Conservation (phyloP, 2,797 vertebrate genomes). For the Crax fasciolata region DNA sequence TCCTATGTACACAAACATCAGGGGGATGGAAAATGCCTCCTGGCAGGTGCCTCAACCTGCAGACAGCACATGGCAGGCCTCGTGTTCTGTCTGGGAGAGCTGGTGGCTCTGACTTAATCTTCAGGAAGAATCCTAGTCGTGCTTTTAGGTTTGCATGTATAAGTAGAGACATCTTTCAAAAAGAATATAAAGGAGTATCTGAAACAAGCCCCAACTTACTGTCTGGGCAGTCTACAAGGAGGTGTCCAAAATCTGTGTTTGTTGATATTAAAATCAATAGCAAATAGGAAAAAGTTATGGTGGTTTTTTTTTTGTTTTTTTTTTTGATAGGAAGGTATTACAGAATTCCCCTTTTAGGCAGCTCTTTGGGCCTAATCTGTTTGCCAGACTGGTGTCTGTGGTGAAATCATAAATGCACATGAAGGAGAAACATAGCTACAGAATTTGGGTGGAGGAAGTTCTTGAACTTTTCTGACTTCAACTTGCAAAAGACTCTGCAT, state of each 20-base stretch:
- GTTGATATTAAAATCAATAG: neutral
- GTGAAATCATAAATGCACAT: neutral
- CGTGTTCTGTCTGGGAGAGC: neutral
- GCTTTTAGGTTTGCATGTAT: neutral
- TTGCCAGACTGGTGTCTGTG: neutral
- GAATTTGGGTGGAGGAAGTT: neutral
- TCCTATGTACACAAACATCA: neutral
- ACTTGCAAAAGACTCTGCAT: neutral
- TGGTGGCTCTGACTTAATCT: neutral
- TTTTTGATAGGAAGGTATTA: neutral
- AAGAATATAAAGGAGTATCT: neutral
- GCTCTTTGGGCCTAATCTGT: neutral
- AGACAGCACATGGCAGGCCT: neutral
- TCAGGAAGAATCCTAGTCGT: neutral
- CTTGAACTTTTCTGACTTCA: neutral
- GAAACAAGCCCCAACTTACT: neutral
- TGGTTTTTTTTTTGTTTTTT: neutral
- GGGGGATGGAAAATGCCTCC: neutral
- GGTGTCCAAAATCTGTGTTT: neutral
- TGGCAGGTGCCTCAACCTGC: neutral
- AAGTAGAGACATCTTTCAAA: neutral
- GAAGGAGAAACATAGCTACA: neutral
- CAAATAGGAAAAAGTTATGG: neutral
- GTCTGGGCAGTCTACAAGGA: neutral
- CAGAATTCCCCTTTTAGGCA: neutral